Evolutionary conservation across 1,140 invertebrate genomes (phyloP).

Genomic region (Lepidurus packardi): DNA sequence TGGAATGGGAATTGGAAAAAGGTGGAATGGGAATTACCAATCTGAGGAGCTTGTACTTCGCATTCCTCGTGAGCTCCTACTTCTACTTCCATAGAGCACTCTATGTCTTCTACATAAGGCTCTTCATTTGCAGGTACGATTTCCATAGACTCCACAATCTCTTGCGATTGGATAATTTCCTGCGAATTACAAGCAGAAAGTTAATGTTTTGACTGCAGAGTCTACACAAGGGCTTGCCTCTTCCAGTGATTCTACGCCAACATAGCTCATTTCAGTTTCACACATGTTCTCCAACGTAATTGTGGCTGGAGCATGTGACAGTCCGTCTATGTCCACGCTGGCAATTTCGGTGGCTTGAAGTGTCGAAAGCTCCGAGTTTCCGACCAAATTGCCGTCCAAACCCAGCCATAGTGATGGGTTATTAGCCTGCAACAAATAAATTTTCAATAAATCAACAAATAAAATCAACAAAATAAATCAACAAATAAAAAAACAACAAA

Average conservation of each 20-base stretch:
- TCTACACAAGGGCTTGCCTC: neutral
- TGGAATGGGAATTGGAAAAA: no score
- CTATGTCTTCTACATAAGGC: neutral
- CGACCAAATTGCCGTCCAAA: conserved; percentile 25
- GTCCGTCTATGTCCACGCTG: neutral
- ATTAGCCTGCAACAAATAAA: conserved; percentile 26
- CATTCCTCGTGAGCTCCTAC: neutral
- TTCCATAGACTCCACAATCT: neutral
- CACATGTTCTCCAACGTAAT: neutral
- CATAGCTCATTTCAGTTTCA: conserved; percentile 23
- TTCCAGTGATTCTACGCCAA: conserved; percentile 24
- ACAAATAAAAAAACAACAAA: no score
- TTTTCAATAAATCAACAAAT: no score
- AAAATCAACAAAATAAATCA: no score
- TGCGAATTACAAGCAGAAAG: neutral
- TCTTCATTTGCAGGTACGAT: neutral
- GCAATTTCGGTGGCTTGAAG: neutral
- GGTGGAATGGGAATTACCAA: neutral
- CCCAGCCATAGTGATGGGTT: conserved; percentile 30
- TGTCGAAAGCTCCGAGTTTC: conserved; percentile 20
- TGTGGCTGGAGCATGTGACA: neutral
- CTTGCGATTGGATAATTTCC: neutral
- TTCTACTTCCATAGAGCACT: neutral
- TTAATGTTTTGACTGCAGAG: neutral
- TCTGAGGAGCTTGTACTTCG: conserved; percentile 9